A percentile compares a stretch with the other conserved stretches of the same genome.
Conservation (phyloP, 2,797 vertebrate genomes). For the Macropus fuliginosus region DNA sequence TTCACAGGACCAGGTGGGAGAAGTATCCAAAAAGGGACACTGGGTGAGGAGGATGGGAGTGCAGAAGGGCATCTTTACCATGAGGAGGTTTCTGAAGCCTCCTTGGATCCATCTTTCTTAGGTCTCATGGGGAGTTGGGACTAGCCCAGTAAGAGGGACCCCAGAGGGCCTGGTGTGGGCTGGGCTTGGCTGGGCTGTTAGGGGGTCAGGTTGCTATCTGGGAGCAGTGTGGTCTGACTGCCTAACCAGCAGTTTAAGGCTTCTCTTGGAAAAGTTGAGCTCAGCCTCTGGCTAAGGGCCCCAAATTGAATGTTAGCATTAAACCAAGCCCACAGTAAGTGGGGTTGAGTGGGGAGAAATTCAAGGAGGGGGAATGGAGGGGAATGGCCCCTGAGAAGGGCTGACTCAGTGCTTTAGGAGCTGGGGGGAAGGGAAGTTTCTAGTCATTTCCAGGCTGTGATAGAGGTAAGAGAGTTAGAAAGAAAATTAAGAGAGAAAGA, state of each 20-base stretch:
- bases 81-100: neutral
- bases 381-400: neutral
- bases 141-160: neutral
- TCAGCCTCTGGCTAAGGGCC: neutral
- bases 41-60: neutral
- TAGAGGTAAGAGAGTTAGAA: neutral
- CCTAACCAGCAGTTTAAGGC: neutral
- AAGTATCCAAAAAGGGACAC: no score
- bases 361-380: neutral
- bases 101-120: neutral
- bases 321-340: neutral
- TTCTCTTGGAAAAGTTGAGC: neutral
- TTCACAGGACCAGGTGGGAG: neutral
- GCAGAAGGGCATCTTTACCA: neutral
- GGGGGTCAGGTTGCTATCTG: neutral
- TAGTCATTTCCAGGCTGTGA: neutral
- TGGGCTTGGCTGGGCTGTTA: neutral
- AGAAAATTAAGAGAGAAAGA: neutral
- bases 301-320: neutral
- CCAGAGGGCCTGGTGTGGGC: neutral
- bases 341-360: neutral
- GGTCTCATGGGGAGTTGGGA: neutral
- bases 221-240: neutral
- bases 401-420: neutral
- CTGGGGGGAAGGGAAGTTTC: neutral